phyloP scores from a whole-genome alignment of 2,113 vertebrate species.

The rat (Rattus norvegicus) region GRCr8 NC_086039.1:118177501-118178000 shows the following conservation, averaged over 20 bases:
- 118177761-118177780: background rate
- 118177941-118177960: background rate
- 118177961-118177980: background rate
- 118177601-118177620: background rate
- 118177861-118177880: background rate
- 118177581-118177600: background rate
- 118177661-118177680: background rate
- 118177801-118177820: background rate
- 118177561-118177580: background rate
- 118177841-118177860: background rate
- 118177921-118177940: background rate
- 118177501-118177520: no score
- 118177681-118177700: background rate
- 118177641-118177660: background rate
- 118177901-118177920: background rate
- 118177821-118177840: background rate
- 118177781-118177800: conserved; percentile 4
- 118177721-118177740: background rate
- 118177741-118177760: background rate
- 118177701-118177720: background rate
- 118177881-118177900: background rate
- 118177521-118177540: background rate
- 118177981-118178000: background rate
- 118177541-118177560: background rate
- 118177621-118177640: background rate